Conservation (phyloP, 2,797 vertebrate species). For the Serranus cabrilla region DNA sequence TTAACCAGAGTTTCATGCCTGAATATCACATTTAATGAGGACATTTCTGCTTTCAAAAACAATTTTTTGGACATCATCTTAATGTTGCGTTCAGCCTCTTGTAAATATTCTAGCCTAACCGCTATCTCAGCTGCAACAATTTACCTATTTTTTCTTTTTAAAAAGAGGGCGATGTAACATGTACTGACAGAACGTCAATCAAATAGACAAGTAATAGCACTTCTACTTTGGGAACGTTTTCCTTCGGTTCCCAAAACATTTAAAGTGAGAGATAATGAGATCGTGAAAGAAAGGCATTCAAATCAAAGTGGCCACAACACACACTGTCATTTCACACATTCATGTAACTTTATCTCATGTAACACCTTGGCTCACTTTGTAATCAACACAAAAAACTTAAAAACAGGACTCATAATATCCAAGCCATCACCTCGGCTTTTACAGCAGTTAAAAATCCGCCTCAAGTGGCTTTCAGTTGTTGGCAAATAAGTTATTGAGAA, state of each 20-base stretch:
- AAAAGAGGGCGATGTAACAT: constrained; percentile 56
- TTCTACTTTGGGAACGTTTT: constrained; percentile 77
- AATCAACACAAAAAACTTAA: constrained; percentile 55
- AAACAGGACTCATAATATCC: constrained; percentile 44
- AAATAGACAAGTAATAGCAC: constrained; percentile 83
- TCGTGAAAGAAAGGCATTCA: constrained; percentile 78
- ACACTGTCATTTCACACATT: constrained; percentile 57
- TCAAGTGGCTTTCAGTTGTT: constrained; percentile 65
- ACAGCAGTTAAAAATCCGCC: constrained; percentile 73
- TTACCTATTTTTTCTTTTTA: constrained; percentile 45
- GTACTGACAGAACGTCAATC: constrained; percentile 74
- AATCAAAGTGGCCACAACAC: constrained; percentile 73
- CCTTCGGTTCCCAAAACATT: constrained; percentile 68
- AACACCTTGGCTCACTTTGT: constrained; percentile 62
- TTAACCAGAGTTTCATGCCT: constrained; percentile 83
- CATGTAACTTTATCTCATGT: constrained; percentile 35
- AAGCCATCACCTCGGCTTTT: constrained; percentile 66
- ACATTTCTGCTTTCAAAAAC: constrained; percentile 64
- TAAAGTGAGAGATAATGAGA: constrained; percentile 64
- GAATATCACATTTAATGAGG: constrained; percentile 78
- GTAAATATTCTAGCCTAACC: constrained; percentile 68
- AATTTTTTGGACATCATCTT: constrained; percentile 70
- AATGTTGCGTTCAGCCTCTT: constrained; percentile 74
- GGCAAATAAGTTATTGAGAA: constrained; percentile 62
- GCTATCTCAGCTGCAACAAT: constrained; percentile 71